phyloP scores from a whole-genome alignment of 2,888 invertebrate genomes.

The Athalia cordata region DNA sequence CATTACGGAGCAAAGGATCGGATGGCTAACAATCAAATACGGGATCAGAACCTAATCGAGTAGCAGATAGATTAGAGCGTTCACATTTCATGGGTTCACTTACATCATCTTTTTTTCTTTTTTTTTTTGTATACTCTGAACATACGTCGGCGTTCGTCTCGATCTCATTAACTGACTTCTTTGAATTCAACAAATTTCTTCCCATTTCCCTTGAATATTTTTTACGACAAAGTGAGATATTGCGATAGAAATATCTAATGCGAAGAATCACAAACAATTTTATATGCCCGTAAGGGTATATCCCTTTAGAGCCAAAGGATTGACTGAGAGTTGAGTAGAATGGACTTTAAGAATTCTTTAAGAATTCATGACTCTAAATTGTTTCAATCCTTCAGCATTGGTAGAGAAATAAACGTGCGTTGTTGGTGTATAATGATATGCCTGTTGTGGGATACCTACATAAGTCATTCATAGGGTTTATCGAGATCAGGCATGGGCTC shows the following conservation, averaged over 20 bases:
- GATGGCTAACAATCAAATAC: not conserved
- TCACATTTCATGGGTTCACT: not conserved
- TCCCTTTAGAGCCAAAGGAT: no score
- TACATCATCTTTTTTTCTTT: not conserved
- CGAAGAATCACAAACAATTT: no score
- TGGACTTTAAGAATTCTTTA: no score
- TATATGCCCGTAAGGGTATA: no score
- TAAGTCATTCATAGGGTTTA: constrained; percentile 14
- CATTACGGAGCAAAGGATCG: no score
- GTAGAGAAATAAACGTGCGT: not conserved
- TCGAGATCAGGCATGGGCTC: constrained; percentile 5
- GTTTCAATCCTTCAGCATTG: no score
- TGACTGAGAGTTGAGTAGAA: no score
- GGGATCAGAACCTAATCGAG: not conserved
- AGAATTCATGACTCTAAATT: no score
- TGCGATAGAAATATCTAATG: no score
- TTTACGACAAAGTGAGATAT: no score
- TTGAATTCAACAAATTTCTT: no score
- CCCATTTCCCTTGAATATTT: no score
- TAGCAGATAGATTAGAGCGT: not conserved
- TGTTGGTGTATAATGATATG: not conserved
- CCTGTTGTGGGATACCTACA: not conserved
- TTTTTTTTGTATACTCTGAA: not conserved
- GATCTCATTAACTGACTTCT: not conserved
- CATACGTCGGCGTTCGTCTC: not conserved